Base-by-base conservation (phyloP, 2,113 vertebrate genomes). In the Pica pica region DNA sequence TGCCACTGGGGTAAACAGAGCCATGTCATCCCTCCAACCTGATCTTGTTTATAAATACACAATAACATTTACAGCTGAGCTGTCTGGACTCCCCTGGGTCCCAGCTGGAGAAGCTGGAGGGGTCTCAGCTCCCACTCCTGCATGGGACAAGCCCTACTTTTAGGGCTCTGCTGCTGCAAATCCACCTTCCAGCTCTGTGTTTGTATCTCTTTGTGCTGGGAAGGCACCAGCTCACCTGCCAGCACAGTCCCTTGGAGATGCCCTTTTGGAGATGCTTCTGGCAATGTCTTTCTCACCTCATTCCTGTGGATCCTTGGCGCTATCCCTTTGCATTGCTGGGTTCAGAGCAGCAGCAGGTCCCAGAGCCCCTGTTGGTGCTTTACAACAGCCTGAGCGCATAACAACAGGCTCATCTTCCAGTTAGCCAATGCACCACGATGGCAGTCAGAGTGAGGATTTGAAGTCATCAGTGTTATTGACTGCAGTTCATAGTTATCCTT, bases 1-100 rank as follows among this genome's bases (percentile, higher is more conserved):
- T 97, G 94, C 93, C 96, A 95, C 68, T 70, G 79, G 75, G 50
- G 67, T 94, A 97, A 96, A 94, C 68, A 94, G 47, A 94, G 83
- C 88, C 84, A 87, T 83, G 67, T 89, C 75, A 65, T 87, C 61
- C 47, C 73, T 77, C 49, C 85, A 74, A 83, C 18, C 82, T 74
- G 55, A 84, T 57, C 81, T 87, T 85, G 74, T 87, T 91, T 95
- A 90, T 85, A 93, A 91, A 94, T 31, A 87, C 3, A 60, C 57
- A 91, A 26, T 87, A 91, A 90, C 78, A 73, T 87, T 87, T 91
- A 57, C 57, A 61, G 83, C 94, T 75, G 81, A 95, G 70, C 39
- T 4, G 49, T 56, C 81, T 89, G 77, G 35, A 53, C 73, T 76
- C 37, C 89, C 67, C 81, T 59, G 65, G 28, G 37, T 35, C 61